Conservation (phyloP, 2,888 invertebrate species). For the Polydrusus pterygomalis region DNA sequence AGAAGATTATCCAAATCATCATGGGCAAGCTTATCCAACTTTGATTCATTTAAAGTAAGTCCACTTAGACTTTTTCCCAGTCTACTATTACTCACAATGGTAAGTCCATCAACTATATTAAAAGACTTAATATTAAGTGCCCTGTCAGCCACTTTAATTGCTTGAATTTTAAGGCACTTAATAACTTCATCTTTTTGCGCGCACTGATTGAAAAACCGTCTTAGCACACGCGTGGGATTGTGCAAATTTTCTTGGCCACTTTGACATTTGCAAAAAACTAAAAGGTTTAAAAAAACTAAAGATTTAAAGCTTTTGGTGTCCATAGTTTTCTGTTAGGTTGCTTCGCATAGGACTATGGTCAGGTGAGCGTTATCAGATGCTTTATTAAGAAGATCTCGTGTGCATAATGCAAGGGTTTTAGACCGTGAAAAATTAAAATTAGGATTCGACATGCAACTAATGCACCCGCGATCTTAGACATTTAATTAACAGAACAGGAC, state of each 20-base stretch:
- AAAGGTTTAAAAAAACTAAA: conserved; percentile 11
- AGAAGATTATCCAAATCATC: conserved; percentile 78
- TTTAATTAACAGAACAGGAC: conserved; percentile 21
- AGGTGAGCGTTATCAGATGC: conserved; percentile 30
- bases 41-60: conserved; percentile 68
- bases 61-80: conserved; percentile 52
- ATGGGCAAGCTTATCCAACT: conserved; percentile 76
- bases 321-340: conserved; percentile 26
- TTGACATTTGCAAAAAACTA: conserved; percentile 25
- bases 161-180: conserved; percentile 83
- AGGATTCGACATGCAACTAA: conserved; percentile 44
- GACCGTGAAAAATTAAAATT: conserved; percentile 55
- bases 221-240: conserved; percentile 33
- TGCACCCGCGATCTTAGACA: conserved; percentile 9
- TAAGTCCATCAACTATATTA: conserved; percentile 78
- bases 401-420: conserved; percentile 42
- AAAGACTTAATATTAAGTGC: conserved; percentile 79
- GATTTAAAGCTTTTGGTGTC: neutral
- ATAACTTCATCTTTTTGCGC: conserved; percentile 78
- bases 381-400: conserved; percentile 56
- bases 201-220: conserved; percentile 78
- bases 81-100: conserved; percentile 73
- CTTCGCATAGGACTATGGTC: conserved; percentile 29
- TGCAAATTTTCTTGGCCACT: conserved; percentile 2
- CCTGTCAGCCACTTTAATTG: conserved; percentile 79